Evolutionary conservation across 1,140 invertebrate genomes (phyloP), one percentile per base, ranked within the genome.

Genomic region (Micrasema minimum): DNA sequence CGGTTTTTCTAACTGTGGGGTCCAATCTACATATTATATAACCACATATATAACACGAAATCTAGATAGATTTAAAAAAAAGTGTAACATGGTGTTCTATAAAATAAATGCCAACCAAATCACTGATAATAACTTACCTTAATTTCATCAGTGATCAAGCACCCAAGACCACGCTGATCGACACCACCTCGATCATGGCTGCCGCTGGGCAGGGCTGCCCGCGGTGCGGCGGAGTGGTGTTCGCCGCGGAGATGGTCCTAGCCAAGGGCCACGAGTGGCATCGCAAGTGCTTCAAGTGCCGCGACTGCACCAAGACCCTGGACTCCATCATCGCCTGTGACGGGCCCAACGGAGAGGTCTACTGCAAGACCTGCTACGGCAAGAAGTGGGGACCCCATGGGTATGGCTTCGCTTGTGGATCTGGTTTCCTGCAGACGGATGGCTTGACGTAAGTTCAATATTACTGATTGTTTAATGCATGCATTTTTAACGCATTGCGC

Each of bases 281-380:
- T 87, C 90, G 97, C 85, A 98, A 98, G 84, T 99, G 97, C 85
- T 98, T 97, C 88, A 99, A 98, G 82, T 99, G 97, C 83, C 91
- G 87, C 80, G 93, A 95, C 76, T 99, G 97, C 83, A 92, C 90
- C 76, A 95, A 95, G 78, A 94, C 92, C 18, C 86, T 98, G 55
- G 95, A 97, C 79, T 98, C 96, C 16, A 96, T 96, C 78, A 94
- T 94, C 75, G 95, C 95, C 74, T 95, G 95, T 79, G 94, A 96
- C 79, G 95, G 95, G 23, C 93, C 95, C 31, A 92, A 96, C 77
- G 88, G 87, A 71, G 93, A 97, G 74, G 91, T 99, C 50, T 98
- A 96, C 83, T 99, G 96, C 84, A 96, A 94, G 81, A 93, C 92
- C 74, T 96, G 94, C 83, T 96, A 96, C 80, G 89, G 88, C 72